Evolutionary conservation across 2,797 vertebrate species (phyloP).

Genomic region (Echiichthys vipera): DNA sequence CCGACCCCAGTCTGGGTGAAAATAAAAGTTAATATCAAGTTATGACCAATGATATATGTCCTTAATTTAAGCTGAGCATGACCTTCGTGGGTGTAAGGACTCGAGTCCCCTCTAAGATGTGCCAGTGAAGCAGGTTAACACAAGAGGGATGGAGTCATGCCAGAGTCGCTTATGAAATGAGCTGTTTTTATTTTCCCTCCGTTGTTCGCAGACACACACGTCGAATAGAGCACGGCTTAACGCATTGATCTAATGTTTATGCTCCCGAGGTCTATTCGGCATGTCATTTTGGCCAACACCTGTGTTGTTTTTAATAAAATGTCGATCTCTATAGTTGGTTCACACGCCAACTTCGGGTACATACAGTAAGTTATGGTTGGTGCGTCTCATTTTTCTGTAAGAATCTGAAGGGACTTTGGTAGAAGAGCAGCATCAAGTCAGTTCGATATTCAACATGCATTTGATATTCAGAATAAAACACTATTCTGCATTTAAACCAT

Average conservation of each 20-base stretch:
- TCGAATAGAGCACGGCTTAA: neutral
- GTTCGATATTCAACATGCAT: no score
- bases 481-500: no score
- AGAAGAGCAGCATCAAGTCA: no score
- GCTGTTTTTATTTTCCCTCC: fast-evolving
- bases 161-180: neutral
- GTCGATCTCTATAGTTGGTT: neutral
- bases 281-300: no score
- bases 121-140: no score
- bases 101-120: neutral
- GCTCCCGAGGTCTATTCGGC: neutral
- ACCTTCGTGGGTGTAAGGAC: fast-evolving
- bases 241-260: fast-evolving
- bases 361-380: no score
- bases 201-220: neutral
- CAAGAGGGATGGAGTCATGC: neutral
- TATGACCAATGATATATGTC: neutral
- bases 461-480: no score
- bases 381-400: no score
- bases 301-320: no score
- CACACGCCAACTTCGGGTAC: neutral
- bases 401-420: neutral
- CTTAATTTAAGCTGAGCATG: neutral
- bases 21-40: no score
- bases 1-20: no score